Conservation (phyloP, 2,888 invertebrate species). For the Lasioglossum pauxillum region DNA sequence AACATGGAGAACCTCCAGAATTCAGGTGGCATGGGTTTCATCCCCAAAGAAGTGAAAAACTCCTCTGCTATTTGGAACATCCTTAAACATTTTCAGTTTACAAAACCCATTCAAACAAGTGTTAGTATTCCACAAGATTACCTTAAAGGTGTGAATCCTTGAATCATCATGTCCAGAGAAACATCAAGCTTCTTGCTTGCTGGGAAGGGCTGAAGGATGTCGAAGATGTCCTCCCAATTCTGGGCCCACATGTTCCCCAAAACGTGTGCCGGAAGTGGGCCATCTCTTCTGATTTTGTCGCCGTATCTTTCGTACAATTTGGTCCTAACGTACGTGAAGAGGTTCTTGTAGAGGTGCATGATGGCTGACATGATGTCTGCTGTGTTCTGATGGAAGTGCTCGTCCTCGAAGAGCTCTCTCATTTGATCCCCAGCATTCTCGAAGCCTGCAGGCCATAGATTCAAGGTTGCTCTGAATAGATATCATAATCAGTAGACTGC, state of each 20-base stretch:
- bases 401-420: slow-evolving; percentile 90
- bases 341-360: slow-evolving; percentile 91
- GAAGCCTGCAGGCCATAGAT: slow-evolving; percentile 86
- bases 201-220: slow-evolving; percentile 91
- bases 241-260: slow-evolving; percentile 95
- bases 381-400: slow-evolving; percentile 87
- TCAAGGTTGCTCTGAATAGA: not conserved
- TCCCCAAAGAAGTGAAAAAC: slow-evolving; percentile 92
- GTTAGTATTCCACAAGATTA: slow-evolving; percentile 73
- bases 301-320: slow-evolving; percentile 89
- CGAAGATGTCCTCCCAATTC: slow-evolving; percentile 91
- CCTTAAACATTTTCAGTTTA: slow-evolving; percentile 82
- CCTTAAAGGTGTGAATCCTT: slow-evolving; percentile 91
- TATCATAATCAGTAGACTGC: not conserved
- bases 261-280: slow-evolving; percentile 94
- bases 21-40: slow-evolving; percentile 92
- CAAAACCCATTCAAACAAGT: not conserved
- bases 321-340: slow-evolving; percentile 92
- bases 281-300: slow-evolving; percentile 87
- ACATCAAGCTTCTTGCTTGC: slow-evolving; percentile 90
- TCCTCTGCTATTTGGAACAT: slow-evolving; percentile 94
- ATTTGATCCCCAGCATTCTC: slow-evolving; percentile 93
- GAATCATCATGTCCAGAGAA: slow-evolving; percentile 91
- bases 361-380: slow-evolving; percentile 85
- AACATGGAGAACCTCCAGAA: slow-evolving; percentile 95